These are phyloP conservation scores for Bombycilla garrulus DNA, from an alignment of 2,113 vertebrate genomes.

Conservation along the genomic window DNA sequence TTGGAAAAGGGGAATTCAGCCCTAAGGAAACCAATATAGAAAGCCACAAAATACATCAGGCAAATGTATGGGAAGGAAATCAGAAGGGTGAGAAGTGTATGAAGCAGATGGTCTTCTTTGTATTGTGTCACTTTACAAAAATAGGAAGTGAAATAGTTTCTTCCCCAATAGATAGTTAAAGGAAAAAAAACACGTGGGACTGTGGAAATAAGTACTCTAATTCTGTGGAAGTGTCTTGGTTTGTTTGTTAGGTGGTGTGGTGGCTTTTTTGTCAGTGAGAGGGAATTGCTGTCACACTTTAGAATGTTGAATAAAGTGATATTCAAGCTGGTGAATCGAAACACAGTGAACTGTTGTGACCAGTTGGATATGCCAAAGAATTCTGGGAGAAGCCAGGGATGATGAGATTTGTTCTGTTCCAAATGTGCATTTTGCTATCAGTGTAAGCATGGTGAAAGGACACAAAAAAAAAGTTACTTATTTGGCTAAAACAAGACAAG, in stretches of 20 bases:
- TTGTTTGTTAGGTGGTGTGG: not conserved
- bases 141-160: not conserved
- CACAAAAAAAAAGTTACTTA: not conserved
- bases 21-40: not conserved
- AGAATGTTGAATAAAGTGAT: not conserved
- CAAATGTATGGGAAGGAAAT: not conserved
- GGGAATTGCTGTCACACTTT: not conserved
- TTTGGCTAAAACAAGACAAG: not conserved
- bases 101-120: not conserved
- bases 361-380: not conserved
- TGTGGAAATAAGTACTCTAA: not conserved
- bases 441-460: not conserved
- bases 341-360: not conserved
- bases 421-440: accelerated
- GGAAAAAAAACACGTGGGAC: not conserved
- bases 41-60: not conserved
- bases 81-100: not conserved
- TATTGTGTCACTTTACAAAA: not conserved
- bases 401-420: not conserved
- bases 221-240: not conserved
- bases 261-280: not conserved
- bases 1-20: not conserved
- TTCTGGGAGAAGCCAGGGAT: not conserved
- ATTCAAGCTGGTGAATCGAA: not conserved
- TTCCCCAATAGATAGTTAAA: not conserved